Conservation (phyloP, 2,113 vertebrate species). For the Sardina pilchardus region DNA sequence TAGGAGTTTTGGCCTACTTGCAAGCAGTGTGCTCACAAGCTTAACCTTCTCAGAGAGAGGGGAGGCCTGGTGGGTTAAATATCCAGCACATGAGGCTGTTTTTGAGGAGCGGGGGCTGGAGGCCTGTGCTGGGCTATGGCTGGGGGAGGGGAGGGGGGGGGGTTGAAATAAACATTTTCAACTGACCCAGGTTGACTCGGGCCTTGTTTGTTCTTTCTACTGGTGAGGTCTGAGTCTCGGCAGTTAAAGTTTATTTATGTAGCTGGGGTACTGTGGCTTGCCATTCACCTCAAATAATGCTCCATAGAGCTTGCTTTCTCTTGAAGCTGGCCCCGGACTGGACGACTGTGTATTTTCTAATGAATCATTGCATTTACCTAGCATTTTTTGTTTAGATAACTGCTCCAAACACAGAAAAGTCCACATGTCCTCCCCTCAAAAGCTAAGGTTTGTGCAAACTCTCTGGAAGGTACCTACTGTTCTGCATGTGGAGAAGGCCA, state of each 20-base stretch:
- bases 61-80: conserved; percentile 31
- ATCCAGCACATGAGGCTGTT: conserved; percentile 36
- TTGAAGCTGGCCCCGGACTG: conserved; percentile 59
- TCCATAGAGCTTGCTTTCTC: conserved; percentile 77
- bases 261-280: conserved; percentile 71
- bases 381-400: conserved; percentile 72
- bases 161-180: conserved; percentile 79
- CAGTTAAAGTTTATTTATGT: conserved; percentile 80
- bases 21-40: background rate
- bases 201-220: conserved; percentile 82
- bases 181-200: conserved; percentile 78
- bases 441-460: conserved; percentile 26
- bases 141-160: conserved; percentile 28
- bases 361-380: conserved; percentile 79
- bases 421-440: conserved; percentile 55
- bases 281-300: conserved; percentile 79
- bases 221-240: conserved; percentile 77
- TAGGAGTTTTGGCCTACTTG: background rate
- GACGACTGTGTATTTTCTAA: conserved; percentile 70
- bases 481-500: conserved; percentile 40
- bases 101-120: conserved; percentile 35
- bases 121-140: conserved; percentile 19
- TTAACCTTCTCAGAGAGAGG: conserved; percentile 22
- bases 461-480: conserved; percentile 31
- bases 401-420: conserved; percentile 63